A percentile compares a stretch with the other conserved stretches of the same genome.
Conservation (phyloP, 2,888 invertebrate genomes). For the Ametastegia equiseti region DNA sequence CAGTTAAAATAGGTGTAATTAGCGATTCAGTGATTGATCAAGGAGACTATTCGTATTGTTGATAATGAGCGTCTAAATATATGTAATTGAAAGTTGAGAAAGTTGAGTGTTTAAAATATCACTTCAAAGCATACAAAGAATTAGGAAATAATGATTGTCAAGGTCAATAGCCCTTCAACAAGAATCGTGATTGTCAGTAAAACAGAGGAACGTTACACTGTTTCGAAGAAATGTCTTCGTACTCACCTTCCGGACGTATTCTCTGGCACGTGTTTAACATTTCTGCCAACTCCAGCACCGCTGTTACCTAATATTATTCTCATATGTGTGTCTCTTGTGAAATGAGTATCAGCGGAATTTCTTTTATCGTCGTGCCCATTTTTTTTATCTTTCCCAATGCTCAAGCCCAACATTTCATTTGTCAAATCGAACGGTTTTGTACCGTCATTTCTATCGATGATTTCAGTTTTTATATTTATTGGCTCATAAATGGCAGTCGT, state of each 20-base stretch:
- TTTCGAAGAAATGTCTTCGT: slow-evolving; percentile 43
- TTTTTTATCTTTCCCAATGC: slow-evolving; percentile 68
- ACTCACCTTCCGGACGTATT: slow-evolving; percentile 67
- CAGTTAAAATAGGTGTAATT: no score
- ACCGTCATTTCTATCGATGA: slow-evolving; percentile 68
- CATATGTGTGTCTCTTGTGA: slow-evolving; percentile 95
- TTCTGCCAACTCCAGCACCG: slow-evolving; percentile 73
- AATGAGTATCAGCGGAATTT: slow-evolving; percentile 85
- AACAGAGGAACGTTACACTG: no score
- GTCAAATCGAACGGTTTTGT: slow-evolving; percentile 72
- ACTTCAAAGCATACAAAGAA: no score
- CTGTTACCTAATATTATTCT: slow-evolving; percentile 87
- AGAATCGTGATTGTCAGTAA: no score
- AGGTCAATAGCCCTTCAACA: no score
- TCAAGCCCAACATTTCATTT: slow-evolving; percentile 73
- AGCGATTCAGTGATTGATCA: no score
- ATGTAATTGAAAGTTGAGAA: no score
- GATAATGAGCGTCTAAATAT: no score
- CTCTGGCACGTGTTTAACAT: slow-evolving; percentile 69
- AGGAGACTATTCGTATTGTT: no score
- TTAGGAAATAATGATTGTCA: no score
- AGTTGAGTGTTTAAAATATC: no score
- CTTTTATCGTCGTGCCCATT: slow-evolving; percentile 70
- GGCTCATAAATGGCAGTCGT: slow-evolving; percentile 72
- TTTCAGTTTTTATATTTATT: slow-evolving; percentile 72